Conservation (phyloP, 2,888 invertebrate species). For the Xylophagus ater region DNA sequence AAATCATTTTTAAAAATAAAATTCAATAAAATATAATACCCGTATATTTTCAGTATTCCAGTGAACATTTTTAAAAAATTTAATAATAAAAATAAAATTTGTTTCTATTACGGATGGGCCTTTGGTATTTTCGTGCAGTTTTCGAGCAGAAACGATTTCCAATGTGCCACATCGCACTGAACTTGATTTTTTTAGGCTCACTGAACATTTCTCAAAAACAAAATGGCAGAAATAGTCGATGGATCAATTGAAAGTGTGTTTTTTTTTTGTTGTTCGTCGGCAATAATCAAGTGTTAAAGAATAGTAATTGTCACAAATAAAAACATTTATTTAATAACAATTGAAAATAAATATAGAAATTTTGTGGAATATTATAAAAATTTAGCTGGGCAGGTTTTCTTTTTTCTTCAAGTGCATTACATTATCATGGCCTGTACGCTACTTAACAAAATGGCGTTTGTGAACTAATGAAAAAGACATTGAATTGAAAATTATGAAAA, state of each 20-base stretch:
- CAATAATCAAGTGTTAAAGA: constrained; percentile 12
- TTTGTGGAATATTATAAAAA: too few relatives aligned
- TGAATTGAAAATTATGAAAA: constrained; percentile 1
- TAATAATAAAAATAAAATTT: neutral
- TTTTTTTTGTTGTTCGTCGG: constrained; percentile 15
- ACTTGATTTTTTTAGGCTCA: constrained; percentile 5
- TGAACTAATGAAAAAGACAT: constrained; percentile 5
- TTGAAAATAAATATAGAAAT: too few relatives aligned
- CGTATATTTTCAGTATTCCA: too few relatives aligned
- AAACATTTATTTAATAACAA: constrained; percentile 9
- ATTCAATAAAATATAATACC: too few relatives aligned
- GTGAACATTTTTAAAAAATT: too few relatives aligned
- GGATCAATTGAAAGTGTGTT: too few relatives aligned
- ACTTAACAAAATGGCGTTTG: constrained; percentile 12
- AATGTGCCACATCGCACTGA: constrained; percentile 1
- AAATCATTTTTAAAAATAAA: too few relatives aligned
- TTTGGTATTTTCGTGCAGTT: constrained; percentile 3
- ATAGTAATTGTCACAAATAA: constrained; percentile 9
- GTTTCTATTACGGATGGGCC: neutral
- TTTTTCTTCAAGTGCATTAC: constrained; percentile 6
- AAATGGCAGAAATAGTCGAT: constrained; percentile 14
- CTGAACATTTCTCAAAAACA: constrained; percentile 14
- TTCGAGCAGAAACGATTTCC: neutral
- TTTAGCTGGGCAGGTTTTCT: neutral
- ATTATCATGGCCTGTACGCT: constrained; percentile 9